These are phyloP conservation scores for Aleiodes testaceus DNA, from an alignment of 2,888 invertebrate species.

Conservation along the genomic window DNA sequence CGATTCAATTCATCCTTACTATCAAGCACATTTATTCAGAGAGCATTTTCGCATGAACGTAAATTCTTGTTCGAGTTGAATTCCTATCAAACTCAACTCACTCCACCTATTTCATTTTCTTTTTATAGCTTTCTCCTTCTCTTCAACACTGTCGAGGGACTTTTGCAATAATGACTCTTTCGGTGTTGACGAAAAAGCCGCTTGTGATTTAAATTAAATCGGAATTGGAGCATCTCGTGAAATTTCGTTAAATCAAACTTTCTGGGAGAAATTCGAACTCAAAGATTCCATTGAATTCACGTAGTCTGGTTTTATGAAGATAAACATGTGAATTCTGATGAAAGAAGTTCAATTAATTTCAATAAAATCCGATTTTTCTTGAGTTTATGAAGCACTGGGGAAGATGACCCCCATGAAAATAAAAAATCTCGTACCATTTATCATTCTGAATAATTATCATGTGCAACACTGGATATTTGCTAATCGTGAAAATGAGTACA, in stretches of 20 bases:
- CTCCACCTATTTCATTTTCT: neutral
- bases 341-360: neutral
- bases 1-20: conserved; percentile 21
- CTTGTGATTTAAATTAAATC: conserved; percentile 19
- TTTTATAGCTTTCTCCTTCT: neutral
- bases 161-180: conserved; percentile 18
- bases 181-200: conserved; percentile 8
- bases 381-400: too few relatives aligned
- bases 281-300: conserved; percentile 5
- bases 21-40: conserved; percentile 13
- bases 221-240: conserved; percentile 12
- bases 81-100: conserved; percentile 1
- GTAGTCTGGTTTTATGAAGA: conserved; percentile 13
- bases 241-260: conserved; percentile 19
- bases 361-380: too few relatives aligned
- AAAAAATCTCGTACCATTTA: conserved; percentile 1
- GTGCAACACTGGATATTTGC: conserved; percentile 27
- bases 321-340: conserved; percentile 14
- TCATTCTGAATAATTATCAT: conserved; percentile 20
- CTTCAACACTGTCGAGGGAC: neutral
- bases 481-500: conserved; percentile 29
- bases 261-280: neutral
- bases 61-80: conserved; percentile 1
- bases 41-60: neutral
- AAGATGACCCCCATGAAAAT: neutral